Conservation (phyloP, 1,140 invertebrate species). For the Bombus affinis region DNA sequence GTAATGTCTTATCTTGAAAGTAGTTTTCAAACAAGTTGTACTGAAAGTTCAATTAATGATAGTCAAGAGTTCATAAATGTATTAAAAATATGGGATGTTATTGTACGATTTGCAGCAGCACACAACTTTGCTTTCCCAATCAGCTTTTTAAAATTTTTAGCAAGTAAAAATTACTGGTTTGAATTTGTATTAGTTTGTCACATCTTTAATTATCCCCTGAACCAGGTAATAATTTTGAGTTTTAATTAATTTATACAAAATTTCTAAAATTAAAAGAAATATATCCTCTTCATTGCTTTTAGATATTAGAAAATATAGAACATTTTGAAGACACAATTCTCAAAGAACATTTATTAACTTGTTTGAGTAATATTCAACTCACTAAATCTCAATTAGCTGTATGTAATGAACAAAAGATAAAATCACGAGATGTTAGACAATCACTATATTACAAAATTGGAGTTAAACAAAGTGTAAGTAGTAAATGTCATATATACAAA, state of each 20-base stretch:
- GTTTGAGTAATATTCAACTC: constrained; percentile 66
- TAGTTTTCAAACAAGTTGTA: constrained; percentile 65
- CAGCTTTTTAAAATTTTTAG: constrained; percentile 83
- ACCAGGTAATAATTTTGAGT: constrained; percentile 80
- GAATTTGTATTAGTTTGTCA: constrained; percentile 86
- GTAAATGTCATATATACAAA: neutral
- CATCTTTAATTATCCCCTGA: constrained; percentile 85
- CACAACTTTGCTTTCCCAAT: constrained; percentile 84
- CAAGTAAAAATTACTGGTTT: constrained; percentile 84
- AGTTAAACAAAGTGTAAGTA: constrained; percentile 54
- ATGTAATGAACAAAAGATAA: constrained; percentile 51
- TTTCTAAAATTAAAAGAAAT: neutral
- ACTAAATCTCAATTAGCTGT: constrained; percentile 7
- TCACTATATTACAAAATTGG: constrained; percentile 54
- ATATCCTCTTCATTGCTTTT: neutral
- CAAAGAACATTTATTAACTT: constrained; percentile 73
- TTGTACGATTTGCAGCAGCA: constrained; percentile 84
- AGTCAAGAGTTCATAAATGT: constrained; percentile 74
- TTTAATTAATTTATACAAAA: neutral
- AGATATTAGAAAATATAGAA: constrained; percentile 67
- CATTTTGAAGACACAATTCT: constrained; percentile 71
- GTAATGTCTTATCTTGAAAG: constrained; percentile 71
- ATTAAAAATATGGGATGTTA: constrained; percentile 83
- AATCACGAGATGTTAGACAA: constrained; percentile 53
- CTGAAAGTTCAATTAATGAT: constrained; percentile 55